Conservation (phyloP, 2,888 invertebrate genomes). For the Ornithoptera alexandrae region DNA sequence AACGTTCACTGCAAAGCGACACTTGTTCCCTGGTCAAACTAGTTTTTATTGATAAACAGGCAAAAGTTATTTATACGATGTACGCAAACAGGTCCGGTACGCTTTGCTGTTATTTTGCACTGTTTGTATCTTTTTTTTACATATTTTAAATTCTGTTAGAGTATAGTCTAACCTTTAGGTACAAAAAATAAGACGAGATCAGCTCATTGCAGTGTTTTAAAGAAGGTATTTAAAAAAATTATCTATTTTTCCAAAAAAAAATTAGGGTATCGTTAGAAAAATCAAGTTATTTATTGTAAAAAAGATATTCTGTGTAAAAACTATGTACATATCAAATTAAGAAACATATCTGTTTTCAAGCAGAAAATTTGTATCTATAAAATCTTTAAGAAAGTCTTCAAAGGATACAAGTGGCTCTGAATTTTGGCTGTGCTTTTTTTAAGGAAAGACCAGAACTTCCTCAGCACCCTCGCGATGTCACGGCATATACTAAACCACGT, state of each 20-base stretch:
- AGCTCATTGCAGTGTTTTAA: neutral
- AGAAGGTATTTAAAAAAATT: neutral
- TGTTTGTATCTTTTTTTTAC: constrained; percentile 1
- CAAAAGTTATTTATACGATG: constrained; percentile 15
- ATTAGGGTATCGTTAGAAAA: neutral
- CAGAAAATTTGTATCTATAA: too few species aligned
- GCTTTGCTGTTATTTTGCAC: constrained; percentile 20
- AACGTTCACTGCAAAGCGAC: constrained; percentile 10
- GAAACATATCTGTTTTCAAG: too few species aligned
- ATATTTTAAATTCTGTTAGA: constrained; percentile 17
- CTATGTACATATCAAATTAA: too few species aligned
- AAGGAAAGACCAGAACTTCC: too few species aligned
- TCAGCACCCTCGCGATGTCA: too few species aligned
- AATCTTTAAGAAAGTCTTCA: too few species aligned
- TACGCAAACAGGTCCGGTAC: constrained; percentile 20
- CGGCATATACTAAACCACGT: too few species aligned
- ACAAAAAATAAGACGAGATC: neutral
- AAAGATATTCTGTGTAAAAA: neutral
- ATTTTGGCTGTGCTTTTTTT: too few species aligned
- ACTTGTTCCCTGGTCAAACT: constrained; percentile 23
- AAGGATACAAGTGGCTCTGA: too few species aligned
- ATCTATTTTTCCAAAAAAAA: too few species aligned
- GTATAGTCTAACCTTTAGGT: constrained; percentile 7
- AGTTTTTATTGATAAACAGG: constrained; percentile 29
- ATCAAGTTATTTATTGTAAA: neutral